Evolutionary conservation across 2,888 invertebrate genomes (phyloP), one percentile per base, ranked within the genome.

Genomic region (Amblyjoppa proteus): DNA sequence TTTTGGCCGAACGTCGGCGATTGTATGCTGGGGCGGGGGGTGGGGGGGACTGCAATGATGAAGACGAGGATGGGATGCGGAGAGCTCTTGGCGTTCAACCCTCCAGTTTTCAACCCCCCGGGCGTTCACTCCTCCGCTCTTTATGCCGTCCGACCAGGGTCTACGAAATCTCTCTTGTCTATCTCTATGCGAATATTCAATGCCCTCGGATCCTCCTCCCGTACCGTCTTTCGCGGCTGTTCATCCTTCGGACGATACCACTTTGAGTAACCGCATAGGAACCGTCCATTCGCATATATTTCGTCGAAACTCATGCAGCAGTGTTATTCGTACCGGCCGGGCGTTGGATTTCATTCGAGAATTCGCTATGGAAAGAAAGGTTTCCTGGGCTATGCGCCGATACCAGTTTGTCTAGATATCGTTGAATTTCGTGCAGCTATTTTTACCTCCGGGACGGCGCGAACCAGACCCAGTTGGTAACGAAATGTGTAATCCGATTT

Each of bases 1-100:
- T 83, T 89, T 89, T 81, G 70, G 82, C 78, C 77, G 84, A 90
- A 90, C 88, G 88, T 88, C 16, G 45, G 88, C 85, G 87, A 89
- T 88, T 86, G 77, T 83, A 31, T 25, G 16, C 11, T 3, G 58
- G 56, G 56, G 16, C 1, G 28, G 9, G 28, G 20, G 25, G 20
- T 28, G 76, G 51, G 41, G 68, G 61, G 56, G 49, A 45, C 41
- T 2, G 41, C 56, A 20, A 51, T 75, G 49, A 71, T 58, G 70
- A 75, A 38, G 20, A 74, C 38, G 41, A 53, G 77, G 53, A 69
- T 69, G 68, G 49, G 69, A 58, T 66, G 70, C 53, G 20, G 61
- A 76, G 31, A 64, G 34, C 75, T 68, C 68, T 49, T 45, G 49
- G 61, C 77, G 68, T 84, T 80, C 71, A n/a, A 64, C 71, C 64